Evolutionary conservation across 2,888 invertebrate species (phyloP).

Genomic region (Ectropis crepuscularia): DNA sequence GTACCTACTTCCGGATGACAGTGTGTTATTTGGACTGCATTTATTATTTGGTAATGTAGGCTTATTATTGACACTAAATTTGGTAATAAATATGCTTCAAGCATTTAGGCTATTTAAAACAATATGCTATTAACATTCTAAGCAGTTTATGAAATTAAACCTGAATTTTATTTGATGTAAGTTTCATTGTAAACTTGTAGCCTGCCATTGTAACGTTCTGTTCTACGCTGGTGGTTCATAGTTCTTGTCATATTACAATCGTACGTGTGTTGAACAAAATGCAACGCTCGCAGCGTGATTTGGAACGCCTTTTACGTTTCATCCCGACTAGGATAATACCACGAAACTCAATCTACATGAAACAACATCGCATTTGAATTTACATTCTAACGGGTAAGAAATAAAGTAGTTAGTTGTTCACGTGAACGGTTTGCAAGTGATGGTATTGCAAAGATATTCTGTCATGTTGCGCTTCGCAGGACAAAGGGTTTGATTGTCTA

Average conservation of each 20-base stretch:
- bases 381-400: constrained; percentile 10
- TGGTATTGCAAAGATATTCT: constrained; percentile 52
- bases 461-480: constrained; percentile 57
- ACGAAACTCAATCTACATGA: constrained; percentile 35
- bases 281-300: constrained; percentile 69
- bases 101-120: too few relatives aligned
- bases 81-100: too few relatives aligned
- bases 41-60: too few relatives aligned
- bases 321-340: constrained; percentile 47
- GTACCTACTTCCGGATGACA: too few relatives aligned
- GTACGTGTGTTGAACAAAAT: constrained; percentile 62
- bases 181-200: constrained; percentile 49
- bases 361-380: constrained; percentile 12
- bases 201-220: constrained; percentile 68
- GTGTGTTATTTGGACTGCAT: too few relatives aligned
- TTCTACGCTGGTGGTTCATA: constrained; percentile 50
- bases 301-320: constrained; percentile 68
- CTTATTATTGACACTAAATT: too few relatives aligned
- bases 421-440: constrained; percentile 22
- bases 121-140: too few relatives aligned
- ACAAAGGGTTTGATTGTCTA: constrained; percentile 68
- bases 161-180: constrained; percentile 3
- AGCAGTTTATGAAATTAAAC: too few relatives aligned
- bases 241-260: constrained; percentile 56
- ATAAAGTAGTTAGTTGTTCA: constrained; percentile 22